Evolutionary conservation across 2,797 vertebrate species (phyloP).

Genomic region (Malacoctenus gilli): DNA sequence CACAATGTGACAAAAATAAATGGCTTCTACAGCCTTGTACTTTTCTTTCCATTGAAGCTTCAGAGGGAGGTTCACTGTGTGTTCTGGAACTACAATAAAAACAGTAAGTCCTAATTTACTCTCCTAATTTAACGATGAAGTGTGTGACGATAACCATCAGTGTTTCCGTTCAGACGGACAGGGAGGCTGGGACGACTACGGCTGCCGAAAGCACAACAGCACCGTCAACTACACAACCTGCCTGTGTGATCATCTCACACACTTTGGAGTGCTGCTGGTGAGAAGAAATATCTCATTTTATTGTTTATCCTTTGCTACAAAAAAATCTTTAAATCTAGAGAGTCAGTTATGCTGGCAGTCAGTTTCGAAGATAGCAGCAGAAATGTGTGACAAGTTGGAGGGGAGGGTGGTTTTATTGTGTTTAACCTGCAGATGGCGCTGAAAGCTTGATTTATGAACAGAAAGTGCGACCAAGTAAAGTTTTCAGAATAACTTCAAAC

Average conservation of each 20-base stretch:
- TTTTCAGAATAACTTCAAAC: too few species aligned
- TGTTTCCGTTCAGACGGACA: constrained; percentile 78
- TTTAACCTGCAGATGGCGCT: constrained; percentile 41
- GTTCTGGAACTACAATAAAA: constrained; percentile 90
- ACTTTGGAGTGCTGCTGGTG: constrained; percentile 93
- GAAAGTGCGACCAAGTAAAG: neutral
- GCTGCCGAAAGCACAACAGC: constrained; percentile 82
- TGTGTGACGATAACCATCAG: constrained; percentile 2
- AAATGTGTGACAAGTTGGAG: too few species aligned
- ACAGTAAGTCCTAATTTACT: constrained; percentile 68
- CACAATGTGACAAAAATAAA: neutral
- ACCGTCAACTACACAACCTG: constrained; percentile 85
- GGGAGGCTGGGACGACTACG: constrained; percentile 88
- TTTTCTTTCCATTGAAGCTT: constrained; percentile 68
- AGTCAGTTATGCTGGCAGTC: neutral
- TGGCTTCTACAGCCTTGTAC: neutral
- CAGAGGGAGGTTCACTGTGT: constrained; percentile 77
- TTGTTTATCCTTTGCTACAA: too few species aligned
- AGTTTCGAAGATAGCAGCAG: too few species aligned
- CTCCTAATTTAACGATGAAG: neutral
- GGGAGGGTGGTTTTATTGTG: neutral
- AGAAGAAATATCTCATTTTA: neutral
- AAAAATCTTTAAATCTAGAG: too few species aligned
- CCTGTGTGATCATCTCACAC: constrained; percentile 92
- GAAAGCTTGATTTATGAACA: constrained; percentile 12